Conservation (phyloP, 2,888 invertebrate species). For the Calliphora vomitoria region DNA sequence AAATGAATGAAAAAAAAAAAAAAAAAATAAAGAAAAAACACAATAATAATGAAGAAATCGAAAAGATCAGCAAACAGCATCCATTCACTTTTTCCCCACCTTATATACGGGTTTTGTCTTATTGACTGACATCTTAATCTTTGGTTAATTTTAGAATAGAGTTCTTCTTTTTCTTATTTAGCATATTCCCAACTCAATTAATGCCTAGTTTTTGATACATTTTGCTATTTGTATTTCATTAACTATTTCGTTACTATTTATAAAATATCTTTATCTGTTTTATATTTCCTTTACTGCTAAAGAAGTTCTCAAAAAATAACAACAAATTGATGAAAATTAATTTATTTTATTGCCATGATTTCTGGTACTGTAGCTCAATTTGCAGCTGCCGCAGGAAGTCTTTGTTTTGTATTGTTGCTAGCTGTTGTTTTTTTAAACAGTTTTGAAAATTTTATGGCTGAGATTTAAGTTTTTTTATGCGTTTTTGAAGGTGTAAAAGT, state of each 20-base stretch:
- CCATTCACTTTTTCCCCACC: conserved; percentile 36
- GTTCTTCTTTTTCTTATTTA: conserved; percentile 30
- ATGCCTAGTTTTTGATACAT: conserved; percentile 33
- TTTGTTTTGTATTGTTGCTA: conserved; percentile 23
- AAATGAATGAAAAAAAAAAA: conserved; percentile 15
- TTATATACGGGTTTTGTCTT: conserved; percentile 47
- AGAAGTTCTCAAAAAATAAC: not conserved
- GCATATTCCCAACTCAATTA: conserved; percentile 60
- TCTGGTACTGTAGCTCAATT: not conserved
- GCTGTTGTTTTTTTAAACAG: not conserved
- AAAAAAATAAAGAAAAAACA: not conserved
- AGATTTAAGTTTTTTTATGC: not conserved
- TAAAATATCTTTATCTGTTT: conserved; percentile 43
- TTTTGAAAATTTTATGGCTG: conserved; percentile 7
- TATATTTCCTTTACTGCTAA: conserved; percentile 12
- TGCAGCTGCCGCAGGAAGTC: conserved; percentile 65
- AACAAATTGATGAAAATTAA: conserved; percentile 56
- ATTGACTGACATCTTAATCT: conserved; percentile 69
- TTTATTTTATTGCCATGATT: conserved; percentile 68
- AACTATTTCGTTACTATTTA: conserved; percentile 33
- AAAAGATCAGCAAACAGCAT: conserved; percentile 38
- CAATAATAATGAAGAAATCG: not conserved
- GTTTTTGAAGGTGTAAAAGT: conserved; percentile 62
- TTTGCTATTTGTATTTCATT: conserved; percentile 27
- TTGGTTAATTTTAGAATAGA: conserved; percentile 56